Percentiles rank a stretch among this genome's conserved stretches.
These are phyloP conservation scores for Myotis planiceps DNA, from an alignment of 2,797 vertebrate genomes.

Conservation along the genomic window DNA sequence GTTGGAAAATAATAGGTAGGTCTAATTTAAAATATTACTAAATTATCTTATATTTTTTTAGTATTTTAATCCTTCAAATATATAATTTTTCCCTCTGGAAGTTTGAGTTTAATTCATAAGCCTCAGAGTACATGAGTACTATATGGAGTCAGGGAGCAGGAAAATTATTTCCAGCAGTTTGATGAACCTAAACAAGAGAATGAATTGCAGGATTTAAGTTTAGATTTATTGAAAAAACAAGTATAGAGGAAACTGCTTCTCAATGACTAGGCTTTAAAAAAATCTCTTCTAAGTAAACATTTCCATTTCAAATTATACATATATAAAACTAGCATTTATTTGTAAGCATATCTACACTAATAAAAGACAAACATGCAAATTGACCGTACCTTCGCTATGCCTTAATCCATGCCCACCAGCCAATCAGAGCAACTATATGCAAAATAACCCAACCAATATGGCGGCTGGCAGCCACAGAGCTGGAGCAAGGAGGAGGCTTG, in stretches of 20 bases:
- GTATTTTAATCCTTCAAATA: neutral
- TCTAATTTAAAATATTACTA: conserved; percentile 37
- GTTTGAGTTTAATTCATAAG: conserved; percentile 8
- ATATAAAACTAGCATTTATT: conserved; percentile 1
- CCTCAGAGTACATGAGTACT: neutral
- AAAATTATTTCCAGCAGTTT: conserved; percentile 41
- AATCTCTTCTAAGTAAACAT: conserved; percentile 32
- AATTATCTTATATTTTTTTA: conserved; percentile 17
- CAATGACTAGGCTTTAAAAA: conserved; percentile 31
- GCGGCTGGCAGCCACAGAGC: too few species aligned
- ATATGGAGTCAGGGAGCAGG: conserved; percentile 10
- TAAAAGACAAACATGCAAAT: too few species aligned
- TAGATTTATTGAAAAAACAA: conserved; percentile 11
- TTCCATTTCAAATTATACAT: conserved; percentile 35
- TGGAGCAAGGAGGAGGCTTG: too few species aligned
- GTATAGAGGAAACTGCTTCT: conserved; percentile 21
- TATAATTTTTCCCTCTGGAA: neutral
- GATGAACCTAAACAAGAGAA: neutral
- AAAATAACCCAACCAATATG: too few species aligned
- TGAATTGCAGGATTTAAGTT: conserved; percentile 40
- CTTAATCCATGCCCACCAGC: too few species aligned
- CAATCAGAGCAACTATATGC: too few species aligned
- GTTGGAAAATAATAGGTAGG: conserved; percentile 25
- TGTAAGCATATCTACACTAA: neutral
- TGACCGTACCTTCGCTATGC: too few species aligned